Percentiles rank a stretch among this genome's conserved stretches.
phyloP scores from a whole-genome alignment of 92 coral and sea anemone genomes.

The Desmophyllum pertusum region DNA sequence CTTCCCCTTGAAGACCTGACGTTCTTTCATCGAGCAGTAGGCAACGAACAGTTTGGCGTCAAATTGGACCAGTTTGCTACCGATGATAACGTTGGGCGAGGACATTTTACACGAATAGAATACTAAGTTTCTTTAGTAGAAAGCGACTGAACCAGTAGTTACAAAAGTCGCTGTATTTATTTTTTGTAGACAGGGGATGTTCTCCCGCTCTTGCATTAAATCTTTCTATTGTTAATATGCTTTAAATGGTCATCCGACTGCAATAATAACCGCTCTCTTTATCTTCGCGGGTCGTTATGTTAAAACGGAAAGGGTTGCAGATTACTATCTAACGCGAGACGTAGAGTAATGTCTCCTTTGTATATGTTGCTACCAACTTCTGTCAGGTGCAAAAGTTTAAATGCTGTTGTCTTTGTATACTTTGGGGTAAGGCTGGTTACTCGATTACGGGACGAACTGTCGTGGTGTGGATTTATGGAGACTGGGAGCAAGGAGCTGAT shows the following conservation, averaged over 20 bases:
- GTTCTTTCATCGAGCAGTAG: slow-evolving; percentile 75
- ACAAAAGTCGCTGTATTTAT: slow-evolving; percentile 41
- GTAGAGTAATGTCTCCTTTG: neutral
- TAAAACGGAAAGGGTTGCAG: neutral
- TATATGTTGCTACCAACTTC: neutral
- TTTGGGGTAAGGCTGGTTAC: neutral
- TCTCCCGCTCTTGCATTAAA: neutral
- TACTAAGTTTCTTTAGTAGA: neutral
- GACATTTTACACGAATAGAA: neutral
- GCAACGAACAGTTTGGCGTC: slow-evolving; percentile 80
- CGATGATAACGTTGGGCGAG: slow-evolving; percentile 12
- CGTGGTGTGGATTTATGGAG: no score
- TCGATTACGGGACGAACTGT: neutral
- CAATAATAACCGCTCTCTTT: neutral
- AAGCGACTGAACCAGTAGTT: slow-evolving; percentile 6
- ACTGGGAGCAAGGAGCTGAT: no score
- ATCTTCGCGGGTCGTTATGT: no score
- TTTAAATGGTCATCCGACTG: neutral
- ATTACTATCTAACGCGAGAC: neutral
- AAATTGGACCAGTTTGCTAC: slow-evolving; percentile 91
- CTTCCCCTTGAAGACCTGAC: slow-evolving; percentile 81
- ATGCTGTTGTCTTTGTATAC: neutral
- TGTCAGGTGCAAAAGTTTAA: neutral
- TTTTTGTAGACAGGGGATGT: slow-evolving; percentile 14
- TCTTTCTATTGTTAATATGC: neutral